These are phyloP conservation scores for Rhinoraja longicauda DNA, from an alignment of 2,797 vertebrate species.

Conservation along the genomic window DNA sequence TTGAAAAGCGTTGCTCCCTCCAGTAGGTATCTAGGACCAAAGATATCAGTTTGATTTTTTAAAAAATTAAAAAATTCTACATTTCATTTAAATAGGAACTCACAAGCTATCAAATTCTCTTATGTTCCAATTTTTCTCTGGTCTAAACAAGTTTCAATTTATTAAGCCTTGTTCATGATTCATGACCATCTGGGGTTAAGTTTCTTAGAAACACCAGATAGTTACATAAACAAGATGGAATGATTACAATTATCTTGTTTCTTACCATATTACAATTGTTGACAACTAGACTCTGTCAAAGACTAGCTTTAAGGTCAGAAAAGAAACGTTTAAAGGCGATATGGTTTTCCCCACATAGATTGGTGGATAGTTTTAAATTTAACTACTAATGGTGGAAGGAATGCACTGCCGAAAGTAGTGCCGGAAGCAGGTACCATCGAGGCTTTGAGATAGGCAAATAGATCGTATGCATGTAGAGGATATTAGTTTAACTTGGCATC, in stretches of 20 bases:
- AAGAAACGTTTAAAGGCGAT: too few species aligned
- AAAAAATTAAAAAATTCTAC: not conserved
- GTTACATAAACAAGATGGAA: not conserved
- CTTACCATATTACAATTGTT: not conserved
- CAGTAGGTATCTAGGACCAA: slow-evolving; percentile 66
- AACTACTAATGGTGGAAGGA: too few species aligned
- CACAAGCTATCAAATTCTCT: not conserved
- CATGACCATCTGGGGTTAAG: not conserved
- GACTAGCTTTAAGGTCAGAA: not conserved
- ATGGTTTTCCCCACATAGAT: too few species aligned
- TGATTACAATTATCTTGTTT: not conserved
- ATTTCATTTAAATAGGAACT: not conserved
- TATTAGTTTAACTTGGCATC: too few species aligned
- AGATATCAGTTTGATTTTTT: slow-evolving; percentile 30
- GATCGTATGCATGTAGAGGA: too few species aligned
- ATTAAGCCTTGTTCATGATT: not conserved
- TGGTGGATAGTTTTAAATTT: too few species aligned
- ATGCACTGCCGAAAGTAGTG: too few species aligned
- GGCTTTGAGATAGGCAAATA: too few species aligned
- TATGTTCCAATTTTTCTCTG: not conserved
- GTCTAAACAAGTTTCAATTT: too few species aligned
- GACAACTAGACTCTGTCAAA: not conserved
- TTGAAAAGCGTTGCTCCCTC: slow-evolving; percentile 84
- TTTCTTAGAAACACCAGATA: not conserved
- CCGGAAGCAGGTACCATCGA: too few species aligned